Evolutionary conservation across 2,888 invertebrate species (phyloP), one percentile per base, ranked within the genome.

Genomic region (Drosophila vallismaia): DNA sequence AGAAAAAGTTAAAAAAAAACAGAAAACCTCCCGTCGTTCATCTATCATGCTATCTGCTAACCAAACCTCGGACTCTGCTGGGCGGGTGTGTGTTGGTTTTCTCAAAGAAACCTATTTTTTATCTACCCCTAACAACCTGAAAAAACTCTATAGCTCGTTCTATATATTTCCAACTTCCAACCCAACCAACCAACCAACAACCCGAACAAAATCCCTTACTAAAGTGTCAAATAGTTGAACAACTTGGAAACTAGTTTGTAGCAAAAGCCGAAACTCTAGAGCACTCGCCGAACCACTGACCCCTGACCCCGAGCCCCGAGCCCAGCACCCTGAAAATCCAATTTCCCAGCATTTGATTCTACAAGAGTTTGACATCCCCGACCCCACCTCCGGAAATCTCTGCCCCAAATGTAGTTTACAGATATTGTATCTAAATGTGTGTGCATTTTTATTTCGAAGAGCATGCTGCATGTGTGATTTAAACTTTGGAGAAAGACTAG

Each of bases 21-120:
- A 8, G 44, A 63, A 50, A 31, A 38, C 36, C 44, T 64, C 36
- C 55, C 33, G 45, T 56, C 69, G 79, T 56, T 85, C 85, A 81
- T 82, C 80, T 69, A 76, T 85, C 88, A 87, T 88, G 76, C 80
- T 68, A 74, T 76, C 71, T 76, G 74, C 84, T 66, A 62, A 72
- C 67, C 59, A 74, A 70, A 75, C 45, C 64, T 68, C 68, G 64
- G 64, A 64, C 64, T 64, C 64, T 67, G 81, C 85, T 77, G 85
- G 85, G 85, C 88, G 85, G 85, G 85, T 85, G 85, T 85, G 87
- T 85, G 87, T 84, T 78, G 85, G 85, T 76, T 83, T 73, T 42
- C 19, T 19, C 7, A 48, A 31, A 31, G 24, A 71, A 63, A 57
- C 72, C 66, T 71, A 42, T 44, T 69, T 68, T 62, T 38, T 50